Evolutionary conservation across 1,140 invertebrate genomes (phyloP).

Genomic region (Paraescarpia echinospica): DNA sequence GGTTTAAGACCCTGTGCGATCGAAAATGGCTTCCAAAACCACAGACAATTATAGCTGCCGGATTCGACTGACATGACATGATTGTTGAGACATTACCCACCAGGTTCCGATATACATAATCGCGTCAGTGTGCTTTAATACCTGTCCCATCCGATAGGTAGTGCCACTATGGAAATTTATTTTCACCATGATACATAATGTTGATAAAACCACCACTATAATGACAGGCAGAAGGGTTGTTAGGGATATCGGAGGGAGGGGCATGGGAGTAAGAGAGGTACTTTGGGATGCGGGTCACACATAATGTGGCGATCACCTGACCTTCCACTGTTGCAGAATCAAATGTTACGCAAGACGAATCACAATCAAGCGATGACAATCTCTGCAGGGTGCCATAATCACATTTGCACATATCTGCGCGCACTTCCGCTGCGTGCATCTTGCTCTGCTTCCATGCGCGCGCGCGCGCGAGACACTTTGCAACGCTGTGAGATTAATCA

Average conservation of each 20-base stretch:
- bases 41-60: no score
- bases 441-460: neutral
- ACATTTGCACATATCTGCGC: neutral
- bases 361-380: constrained; percentile 5
- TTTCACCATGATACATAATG: no score
- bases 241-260: neutral
- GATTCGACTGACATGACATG: no score
- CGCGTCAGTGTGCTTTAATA: no score
- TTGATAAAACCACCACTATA: no score
- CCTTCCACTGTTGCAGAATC: neutral
- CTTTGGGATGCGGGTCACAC: neutral
- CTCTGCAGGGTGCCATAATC: neutral
- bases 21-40: no score
- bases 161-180: no score
- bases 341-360: neutral
- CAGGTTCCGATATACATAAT: no score
- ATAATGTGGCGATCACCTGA: neutral
- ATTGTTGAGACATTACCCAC: no score
- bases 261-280: neutral
- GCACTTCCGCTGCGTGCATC: neutral
- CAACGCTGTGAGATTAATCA: neutral
- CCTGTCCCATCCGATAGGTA: no score
- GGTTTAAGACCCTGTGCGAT: no score
- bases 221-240: neutral
- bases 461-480: neutral